phyloP scores from a whole-genome alignment of 2,888 invertebrate genomes.

The Thelaira solivaga region DNA sequence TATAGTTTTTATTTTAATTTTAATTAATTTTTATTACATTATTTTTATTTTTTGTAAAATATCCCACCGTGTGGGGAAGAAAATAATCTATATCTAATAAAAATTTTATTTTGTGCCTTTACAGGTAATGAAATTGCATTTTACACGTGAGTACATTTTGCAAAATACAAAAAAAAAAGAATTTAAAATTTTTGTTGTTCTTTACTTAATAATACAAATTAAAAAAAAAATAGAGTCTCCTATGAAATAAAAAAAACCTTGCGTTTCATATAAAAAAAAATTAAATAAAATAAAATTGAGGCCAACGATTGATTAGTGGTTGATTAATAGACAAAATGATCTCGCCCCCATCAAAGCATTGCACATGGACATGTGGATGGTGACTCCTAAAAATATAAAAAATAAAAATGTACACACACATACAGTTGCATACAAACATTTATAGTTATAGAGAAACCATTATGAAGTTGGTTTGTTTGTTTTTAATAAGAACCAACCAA shows the following conservation, averaged over 20 bases:
- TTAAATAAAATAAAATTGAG: slow-evolving; percentile 52
- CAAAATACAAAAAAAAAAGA: background rate
- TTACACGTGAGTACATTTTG: background rate
- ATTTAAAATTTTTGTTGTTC: background rate
- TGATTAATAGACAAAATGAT: slow-evolving; percentile 53
- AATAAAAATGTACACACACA: background rate
- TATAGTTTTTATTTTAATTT: no score
- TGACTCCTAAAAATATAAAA: slow-evolving; percentile 17
- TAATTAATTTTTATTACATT: no score
- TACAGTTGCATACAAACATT: background rate
- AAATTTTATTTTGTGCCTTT: background rate
- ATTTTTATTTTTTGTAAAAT: no score
- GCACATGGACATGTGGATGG: slow-evolving; percentile 38
- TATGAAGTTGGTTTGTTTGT: background rate
- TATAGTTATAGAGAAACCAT: background rate
- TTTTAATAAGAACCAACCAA: slow-evolving; percentile 6
- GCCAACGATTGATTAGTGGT: slow-evolving; percentile 59
- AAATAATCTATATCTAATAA: no score
- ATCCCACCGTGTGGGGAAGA: no score
- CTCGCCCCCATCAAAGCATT: slow-evolving; percentile 56
- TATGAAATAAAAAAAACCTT: slow-evolving; percentile 31
- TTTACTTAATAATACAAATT: slow-evolving; percentile 9
- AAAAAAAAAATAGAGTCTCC: slow-evolving; percentile 48
- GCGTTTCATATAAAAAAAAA: slow-evolving; percentile 50
- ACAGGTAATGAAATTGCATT: background rate